A percentile compares a stretch with the other conserved stretches of the same genome.
These are phyloP conservation scores for Danionella cerebrum DNA, from an alignment of 2,113 vertebrate genomes.

Conservation along the genomic window DNA sequence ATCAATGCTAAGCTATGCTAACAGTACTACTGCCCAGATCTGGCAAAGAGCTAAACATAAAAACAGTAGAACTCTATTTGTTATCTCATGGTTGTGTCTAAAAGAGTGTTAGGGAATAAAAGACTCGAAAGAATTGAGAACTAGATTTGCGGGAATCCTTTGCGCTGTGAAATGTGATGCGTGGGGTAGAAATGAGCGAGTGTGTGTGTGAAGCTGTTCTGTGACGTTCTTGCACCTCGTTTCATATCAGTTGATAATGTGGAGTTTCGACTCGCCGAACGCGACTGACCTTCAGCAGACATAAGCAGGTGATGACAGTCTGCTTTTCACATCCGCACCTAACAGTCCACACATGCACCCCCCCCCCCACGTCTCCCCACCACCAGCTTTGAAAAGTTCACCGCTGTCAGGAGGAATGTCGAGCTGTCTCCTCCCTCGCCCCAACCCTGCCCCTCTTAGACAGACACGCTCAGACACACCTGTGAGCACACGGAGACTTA, in stretches of 20 bases:
- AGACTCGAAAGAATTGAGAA: too few species aligned
- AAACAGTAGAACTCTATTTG: too few species aligned
- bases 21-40: too few species aligned
- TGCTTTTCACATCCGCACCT: conserved; percentile 56
- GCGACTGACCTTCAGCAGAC: conserved; percentile 71
- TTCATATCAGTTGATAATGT: conserved; percentile 41
- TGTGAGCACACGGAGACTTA: too few species aligned
- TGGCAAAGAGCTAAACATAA: too few species aligned
- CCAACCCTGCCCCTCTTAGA: conserved; percentile 7
- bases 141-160: too few species aligned
- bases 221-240: conserved; percentile 5
- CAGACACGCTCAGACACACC: conserved; percentile 7
- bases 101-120: too few species aligned
- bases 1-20: too few species aligned
- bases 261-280: conserved; percentile 52
- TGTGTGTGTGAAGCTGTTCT: conserved; percentile 19
- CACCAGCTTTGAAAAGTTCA: conserved; percentile 91
- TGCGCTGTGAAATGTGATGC: too few species aligned
- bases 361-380: conserved; percentile 55
- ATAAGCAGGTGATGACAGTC: conserved; percentile 81
- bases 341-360: conserved; percentile 42
- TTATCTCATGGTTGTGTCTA: too few species aligned
- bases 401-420: conserved; percentile 88
- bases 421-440: conserved; percentile 56
- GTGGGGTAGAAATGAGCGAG: too few species aligned